Evolutionary conservation across 2,797 vertebrate species (phyloP).

Genomic region (Onychomys arenicola): DNA sequence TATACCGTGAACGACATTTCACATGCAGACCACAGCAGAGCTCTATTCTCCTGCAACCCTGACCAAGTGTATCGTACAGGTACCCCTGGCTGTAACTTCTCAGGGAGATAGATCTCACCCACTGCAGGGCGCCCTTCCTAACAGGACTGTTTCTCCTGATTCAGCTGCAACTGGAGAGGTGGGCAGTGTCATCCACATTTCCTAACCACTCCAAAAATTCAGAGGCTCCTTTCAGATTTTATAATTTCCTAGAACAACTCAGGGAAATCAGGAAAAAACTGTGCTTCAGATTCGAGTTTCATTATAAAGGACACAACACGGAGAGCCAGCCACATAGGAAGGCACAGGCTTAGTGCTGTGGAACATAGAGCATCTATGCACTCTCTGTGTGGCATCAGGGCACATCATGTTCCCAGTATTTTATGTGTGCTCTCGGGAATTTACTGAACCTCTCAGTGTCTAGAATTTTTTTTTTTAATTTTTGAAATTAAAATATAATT

Average conservation of each 20-base stretch:
- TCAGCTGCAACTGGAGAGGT: background rate
- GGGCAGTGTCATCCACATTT: background rate
- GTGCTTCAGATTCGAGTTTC: background rate
- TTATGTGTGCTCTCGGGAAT: background rate
- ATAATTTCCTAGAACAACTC: background rate
- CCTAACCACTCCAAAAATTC: background rate
- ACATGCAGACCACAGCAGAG: background rate
- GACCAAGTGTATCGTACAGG: rapidly evolving
- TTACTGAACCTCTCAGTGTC: background rate
- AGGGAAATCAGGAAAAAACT: background rate
- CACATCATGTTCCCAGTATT: rapidly evolving
- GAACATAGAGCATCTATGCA: background rate
- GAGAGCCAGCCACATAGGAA: background rate
- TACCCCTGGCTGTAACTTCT: background rate
- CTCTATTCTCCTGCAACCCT: background rate
- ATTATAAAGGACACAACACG: background rate
- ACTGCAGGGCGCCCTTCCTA: background rate
- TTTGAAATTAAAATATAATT: background rate
- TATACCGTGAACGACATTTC: no score
- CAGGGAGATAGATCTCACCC: background rate
- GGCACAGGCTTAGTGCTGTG: background rate
- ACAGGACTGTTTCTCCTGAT: background rate
- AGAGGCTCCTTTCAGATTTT: background rate
- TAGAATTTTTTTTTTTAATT: background rate
- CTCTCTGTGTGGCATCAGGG: background rate